Evolutionary conservation across 2,113 vertebrate species (phyloP).

Genomic region (Cyanoderma ruficeps): DNA sequence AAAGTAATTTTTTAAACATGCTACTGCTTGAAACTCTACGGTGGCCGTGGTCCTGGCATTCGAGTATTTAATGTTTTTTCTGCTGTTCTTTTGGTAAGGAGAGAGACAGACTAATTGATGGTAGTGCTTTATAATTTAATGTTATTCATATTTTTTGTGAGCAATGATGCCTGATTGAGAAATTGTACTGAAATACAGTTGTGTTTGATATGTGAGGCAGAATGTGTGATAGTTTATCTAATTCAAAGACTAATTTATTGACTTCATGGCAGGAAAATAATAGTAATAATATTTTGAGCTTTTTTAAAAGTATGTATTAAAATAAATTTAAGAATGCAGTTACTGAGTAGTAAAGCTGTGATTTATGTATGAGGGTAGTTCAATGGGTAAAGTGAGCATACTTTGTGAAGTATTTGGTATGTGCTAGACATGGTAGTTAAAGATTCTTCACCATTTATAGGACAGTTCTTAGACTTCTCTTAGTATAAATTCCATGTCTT

Average conservation of each 20-base stretch:
- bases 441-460: neutral
- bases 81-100: neutral
- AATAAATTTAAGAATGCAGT: neutral
- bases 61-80: neutral
- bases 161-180: neutral
- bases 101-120: neutral
- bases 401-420: neutral
- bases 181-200: neutral
- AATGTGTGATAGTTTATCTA: neutral
- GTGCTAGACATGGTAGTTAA: neutral
- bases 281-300: neutral
- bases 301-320: neutral
- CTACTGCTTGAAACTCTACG: rapidly evolving
- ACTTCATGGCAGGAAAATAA: neutral
- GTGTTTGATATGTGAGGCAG: neutral
- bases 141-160: neutral
- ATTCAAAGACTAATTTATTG: neutral
- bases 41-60: neutral
- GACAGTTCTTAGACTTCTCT: neutral
- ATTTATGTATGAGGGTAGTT: neutral
- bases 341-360: neutral
- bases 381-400: neutral
- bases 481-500: neutral
- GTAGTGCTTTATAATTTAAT: neutral
- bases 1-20: neutral